Evolutionary conservation across 1,140 invertebrate species (phyloP), one percentile per base, ranked within the genome.

Genomic region (Triops cancriformis): DNA sequence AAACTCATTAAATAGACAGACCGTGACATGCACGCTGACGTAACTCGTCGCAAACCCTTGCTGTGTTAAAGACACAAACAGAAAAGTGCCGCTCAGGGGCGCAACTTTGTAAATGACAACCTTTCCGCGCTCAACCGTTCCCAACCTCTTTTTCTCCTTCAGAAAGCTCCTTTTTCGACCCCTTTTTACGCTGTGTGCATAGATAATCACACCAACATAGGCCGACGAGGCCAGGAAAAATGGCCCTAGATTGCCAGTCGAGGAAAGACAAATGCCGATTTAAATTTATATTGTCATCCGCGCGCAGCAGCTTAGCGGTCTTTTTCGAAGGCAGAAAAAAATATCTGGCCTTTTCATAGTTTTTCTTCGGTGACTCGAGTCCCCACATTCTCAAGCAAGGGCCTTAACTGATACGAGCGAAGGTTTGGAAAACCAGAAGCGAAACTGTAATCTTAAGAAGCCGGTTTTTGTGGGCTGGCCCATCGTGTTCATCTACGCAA

Each of bases 1-100:
- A 64, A 64, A 64, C 51, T 64, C 51, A 64, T 64, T 64, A 64
- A 64, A 18, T 64, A 23, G 51, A 64, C 51, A 64, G 51, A 18
- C 10, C 51, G 23, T 64, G 51, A 64, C 51, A 23, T 64, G 23
- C 23, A 23, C 51, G 10, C 6, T 64, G 51, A 64, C 23, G 51
- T 18, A 23, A 64, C 51, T 37, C 31, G 31, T 37, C 31, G 31
- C 31, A 37, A 37, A 7, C 31, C 31, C 31, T 37, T 37, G 31
- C 31, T 37, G 31, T 37, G 31, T 37, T 37, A 37, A 37, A 37
- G 31, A 37, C 31, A 37, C 31, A 37, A 37, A 37, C 31, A 64
- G 51, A 64, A 9, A 64, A 64, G 51, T 64, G 51, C 51, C 51
- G 51, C 51, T 64, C n/a, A 0, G 3, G n/a, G 23, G 51, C 18